Base-by-base conservation (phyloP, 2,113 vertebrate genomes). In the Chlamydotis undulata region DNA sequence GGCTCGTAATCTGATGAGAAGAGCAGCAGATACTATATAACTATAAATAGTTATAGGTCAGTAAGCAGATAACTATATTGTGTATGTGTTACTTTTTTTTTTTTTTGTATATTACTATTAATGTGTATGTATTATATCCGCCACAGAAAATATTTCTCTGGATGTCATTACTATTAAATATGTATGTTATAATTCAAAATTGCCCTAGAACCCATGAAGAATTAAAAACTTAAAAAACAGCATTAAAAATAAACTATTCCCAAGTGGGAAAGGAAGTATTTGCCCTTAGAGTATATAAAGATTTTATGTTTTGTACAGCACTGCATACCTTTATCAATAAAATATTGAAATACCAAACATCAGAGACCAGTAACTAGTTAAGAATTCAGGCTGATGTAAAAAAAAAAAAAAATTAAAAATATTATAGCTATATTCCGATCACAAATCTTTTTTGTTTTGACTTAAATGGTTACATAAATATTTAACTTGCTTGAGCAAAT, bases 241-340 rank as follows among this genome's bases (percentile, higher is more conserved):
- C 96, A 80, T 92, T 94, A 94, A 97, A 95, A 96, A 83, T 93
- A 78, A 91, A 84, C 47, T 94, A 95, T 91, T 86, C 80, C 90
- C 76, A 73, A 82, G 87, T 78, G 68, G 47, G 39, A 91, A 87
- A 41, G 59, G 61, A 94, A 82, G 95, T 89, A 84, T 82, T 64
- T 92, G 64, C 61, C 45, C 68, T 94, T 97, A 43, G 82, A 68
- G 78, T 68, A 79, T 96, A 77, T 96, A 29, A 97, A 96, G 92
- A 60, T 96, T 97, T 97, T 95, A 96, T 96, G 71, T 86, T 92
- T 92, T 89, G 31, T 83, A 95, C 12, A 76, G 47, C 56, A 82
- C 73, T 89, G 75, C 83, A 49, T 90, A 53, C 73, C 60, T 94
- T 93, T 95, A 85, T 45, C 37, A 86, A 59, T 89, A 64, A 87